A percentile compares a stretch with the other conserved stretches of the same genome.
Evolutionary conservation across 2,888 invertebrate species (phyloP).

Genomic region (Arctia plantaginis): DNA sequence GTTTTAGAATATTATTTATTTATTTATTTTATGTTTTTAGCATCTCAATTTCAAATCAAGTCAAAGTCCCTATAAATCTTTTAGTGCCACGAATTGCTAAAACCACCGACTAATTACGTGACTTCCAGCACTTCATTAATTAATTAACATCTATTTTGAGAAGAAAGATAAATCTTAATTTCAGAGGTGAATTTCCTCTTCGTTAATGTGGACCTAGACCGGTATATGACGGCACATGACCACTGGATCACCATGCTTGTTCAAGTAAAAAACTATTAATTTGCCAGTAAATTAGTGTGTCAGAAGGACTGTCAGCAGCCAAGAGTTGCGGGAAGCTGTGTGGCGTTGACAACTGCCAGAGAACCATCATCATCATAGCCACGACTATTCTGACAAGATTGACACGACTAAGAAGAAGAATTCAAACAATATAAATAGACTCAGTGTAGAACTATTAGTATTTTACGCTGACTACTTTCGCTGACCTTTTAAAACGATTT

Average conservation of each 20-base stretch:
- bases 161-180: not conserved
- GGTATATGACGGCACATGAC: not conserved
- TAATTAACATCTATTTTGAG: not conserved
- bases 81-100: not conserved
- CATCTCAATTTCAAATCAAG: not conserved
- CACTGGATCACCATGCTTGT: not conserved
- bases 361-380: not conserved
- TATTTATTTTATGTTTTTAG: no score
- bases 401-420: not conserved
- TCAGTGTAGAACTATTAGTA: no score
- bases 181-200: not conserved
- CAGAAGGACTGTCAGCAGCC: no score
- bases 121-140: not conserved
- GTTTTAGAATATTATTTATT: no score
- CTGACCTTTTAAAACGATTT: no score
- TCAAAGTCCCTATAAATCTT: not conserved
- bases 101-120: not conserved
- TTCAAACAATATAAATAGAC: not conserved
- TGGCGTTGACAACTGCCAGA: not conserved
- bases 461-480: no score
- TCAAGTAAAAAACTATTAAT: not conserved
- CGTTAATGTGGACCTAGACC: not conserved
- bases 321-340: no score
- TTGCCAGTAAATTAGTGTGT: not conserved
- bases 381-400: not conserved